phyloP scores from a whole-genome alignment of 2,113 vertebrate genomes.

The Muntiacus muntjak region DNA sequence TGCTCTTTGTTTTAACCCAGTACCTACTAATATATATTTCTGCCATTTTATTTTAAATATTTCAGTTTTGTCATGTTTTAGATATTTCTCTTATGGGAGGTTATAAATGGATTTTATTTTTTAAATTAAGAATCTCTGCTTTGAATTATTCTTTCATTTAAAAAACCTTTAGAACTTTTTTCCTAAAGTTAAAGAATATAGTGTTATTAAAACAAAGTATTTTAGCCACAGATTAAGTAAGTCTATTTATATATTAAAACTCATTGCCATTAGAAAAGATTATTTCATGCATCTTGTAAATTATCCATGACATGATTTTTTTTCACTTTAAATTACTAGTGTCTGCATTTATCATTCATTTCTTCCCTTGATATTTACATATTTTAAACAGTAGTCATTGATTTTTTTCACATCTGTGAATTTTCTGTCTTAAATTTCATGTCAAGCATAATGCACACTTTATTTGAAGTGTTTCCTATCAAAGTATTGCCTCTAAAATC shows the following conservation, averaged over 20 bases:
- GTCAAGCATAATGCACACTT: neutral
- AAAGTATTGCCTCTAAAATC: neutral
- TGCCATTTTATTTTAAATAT: neutral
- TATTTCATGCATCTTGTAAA: neutral
- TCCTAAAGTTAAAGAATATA: neutral
- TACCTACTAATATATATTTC: neutral
- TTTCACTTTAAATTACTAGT: slow-evolving; percentile 20
- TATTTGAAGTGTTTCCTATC: neutral
- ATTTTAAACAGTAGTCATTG: neutral
- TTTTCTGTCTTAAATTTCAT: neutral
- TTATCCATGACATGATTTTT: neutral
- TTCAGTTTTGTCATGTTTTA: neutral
- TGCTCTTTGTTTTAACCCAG: neutral
- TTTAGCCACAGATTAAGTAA: neutral
- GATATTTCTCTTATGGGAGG: neutral
- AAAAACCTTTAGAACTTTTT: neutral
- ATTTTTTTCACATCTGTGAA: neutral
- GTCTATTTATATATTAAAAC: slow-evolving; percentile 1
- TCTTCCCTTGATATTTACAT: neutral
- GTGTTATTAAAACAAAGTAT: neutral
- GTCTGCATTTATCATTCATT: neutral
- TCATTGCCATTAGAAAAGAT: neutral
- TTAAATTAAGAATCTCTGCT: neutral
- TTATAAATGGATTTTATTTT: slow-evolving; percentile 24
- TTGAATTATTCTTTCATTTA: neutral